Evolutionary conservation across 2,888 invertebrate genomes (phyloP).

Genomic region (Cryptus armator): DNA sequence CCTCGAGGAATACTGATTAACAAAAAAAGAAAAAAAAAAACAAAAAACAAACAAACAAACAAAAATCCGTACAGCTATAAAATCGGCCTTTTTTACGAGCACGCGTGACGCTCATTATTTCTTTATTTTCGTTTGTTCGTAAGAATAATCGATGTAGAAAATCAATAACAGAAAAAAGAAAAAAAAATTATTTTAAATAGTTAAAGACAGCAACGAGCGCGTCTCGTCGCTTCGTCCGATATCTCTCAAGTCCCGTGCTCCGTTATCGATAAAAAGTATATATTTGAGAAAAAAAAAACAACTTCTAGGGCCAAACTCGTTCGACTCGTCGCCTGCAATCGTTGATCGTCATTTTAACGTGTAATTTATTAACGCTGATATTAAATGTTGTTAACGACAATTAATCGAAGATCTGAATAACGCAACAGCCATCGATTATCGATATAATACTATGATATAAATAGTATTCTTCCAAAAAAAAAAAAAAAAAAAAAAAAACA

Average conservation of each 20-base stretch:
- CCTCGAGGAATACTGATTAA: slow-evolving; percentile 55
- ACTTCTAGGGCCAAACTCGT: slow-evolving; percentile 5
- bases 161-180: not conserved
- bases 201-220: not conserved
- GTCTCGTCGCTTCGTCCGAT: slow-evolving; percentile 25
- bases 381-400: slow-evolving; percentile 48
- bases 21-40: not conserved
- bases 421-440: slow-evolving; percentile 41
- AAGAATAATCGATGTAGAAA: not conserved
- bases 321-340: slow-evolving; percentile 35
- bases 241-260: slow-evolving; percentile 42
- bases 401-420: slow-evolving; percentile 16
- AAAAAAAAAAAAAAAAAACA: slow-evolving; percentile 10
- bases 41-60: not conserved
- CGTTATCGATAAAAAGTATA: slow-evolving; percentile 34
- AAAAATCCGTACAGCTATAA: slow-evolving; percentile 34
- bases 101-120: slow-evolving; percentile 41
- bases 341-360: slow-evolving; percentile 40
- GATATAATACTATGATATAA: slow-evolving; percentile 34
- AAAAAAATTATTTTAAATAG: slow-evolving; percentile 20
- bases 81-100: slow-evolving; percentile 65
- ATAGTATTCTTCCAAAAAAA: slow-evolving; percentile 40
- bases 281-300: not conserved
- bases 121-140: slow-evolving; percentile 12
- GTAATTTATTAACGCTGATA: slow-evolving; percentile 50